phyloP scores from a whole-genome alignment of 2,113 vertebrate species.

The Channa maculata region DNA sequence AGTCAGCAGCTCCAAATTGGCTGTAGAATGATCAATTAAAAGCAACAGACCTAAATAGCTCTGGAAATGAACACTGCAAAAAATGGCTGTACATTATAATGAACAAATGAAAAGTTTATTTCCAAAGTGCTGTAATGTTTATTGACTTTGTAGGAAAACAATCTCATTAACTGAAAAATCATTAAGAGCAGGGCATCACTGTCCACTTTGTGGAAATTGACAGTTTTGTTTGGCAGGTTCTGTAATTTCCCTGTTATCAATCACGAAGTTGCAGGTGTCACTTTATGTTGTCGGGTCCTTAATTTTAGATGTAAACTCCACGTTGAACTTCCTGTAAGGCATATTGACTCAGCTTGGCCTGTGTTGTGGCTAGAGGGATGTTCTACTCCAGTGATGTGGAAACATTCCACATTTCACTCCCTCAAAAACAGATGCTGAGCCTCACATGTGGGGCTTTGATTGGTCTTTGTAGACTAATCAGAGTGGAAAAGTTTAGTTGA shows the following conservation, averaged over 20 bases:
- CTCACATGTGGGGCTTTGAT: not conserved
- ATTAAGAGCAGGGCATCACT: not conserved
- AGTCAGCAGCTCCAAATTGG: conserved; percentile 56
- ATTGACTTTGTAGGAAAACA: conserved; percentile 2
- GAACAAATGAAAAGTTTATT: conserved; percentile 22
- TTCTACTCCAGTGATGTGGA: not conserved
- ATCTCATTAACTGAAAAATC: conserved; percentile 12
- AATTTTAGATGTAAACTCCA: too few relatives aligned
- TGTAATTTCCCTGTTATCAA: not conserved
- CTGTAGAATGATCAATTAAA: conserved; percentile 63
- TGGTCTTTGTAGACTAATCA: not conserved
- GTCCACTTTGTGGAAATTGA: conserved; percentile 1
- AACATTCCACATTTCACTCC: not conserved
- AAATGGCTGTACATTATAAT: conserved; percentile 14
- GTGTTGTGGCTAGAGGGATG: not conserved
- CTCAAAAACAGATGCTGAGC: conserved; percentile 4
- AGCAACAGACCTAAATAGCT: conserved; percentile 36
- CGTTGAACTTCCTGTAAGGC: not conserved
- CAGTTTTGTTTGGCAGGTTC: not conserved
- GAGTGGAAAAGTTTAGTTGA: not conserved
- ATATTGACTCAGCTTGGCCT: not conserved
- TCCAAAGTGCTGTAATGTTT: conserved; percentile 1
- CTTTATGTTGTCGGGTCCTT: not conserved
- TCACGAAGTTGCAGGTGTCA: not conserved
- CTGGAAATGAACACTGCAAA: conserved; percentile 38